A percentile compares a stretch with the other conserved stretches of the same genome.
Evolutionary conservation across 1,140 invertebrate genomes (phyloP).

Genomic region (Druon quercuslanigerum): DNA sequence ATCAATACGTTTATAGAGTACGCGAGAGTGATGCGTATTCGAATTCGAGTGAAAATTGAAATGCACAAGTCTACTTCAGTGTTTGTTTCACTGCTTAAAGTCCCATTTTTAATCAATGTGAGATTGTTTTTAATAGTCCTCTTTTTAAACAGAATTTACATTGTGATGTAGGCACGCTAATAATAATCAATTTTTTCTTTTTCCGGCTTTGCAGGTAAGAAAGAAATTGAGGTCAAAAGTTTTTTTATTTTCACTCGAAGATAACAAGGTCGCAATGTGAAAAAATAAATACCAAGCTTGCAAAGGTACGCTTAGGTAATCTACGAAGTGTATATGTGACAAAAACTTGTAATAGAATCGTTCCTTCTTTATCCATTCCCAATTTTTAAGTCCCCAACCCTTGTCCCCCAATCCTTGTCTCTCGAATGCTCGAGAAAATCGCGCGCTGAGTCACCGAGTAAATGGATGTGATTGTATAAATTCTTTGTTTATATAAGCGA

Average conservation of each 20-base stretch:
- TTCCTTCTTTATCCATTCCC: background rate
- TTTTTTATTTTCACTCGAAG: constrained; percentile 29
- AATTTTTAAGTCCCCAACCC: background rate
- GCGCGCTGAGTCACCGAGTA: constrained; percentile 10
- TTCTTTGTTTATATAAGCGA: constrained; percentile 39
- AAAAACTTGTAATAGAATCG: constrained; percentile 4
- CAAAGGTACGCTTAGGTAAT: constrained; percentile 11
- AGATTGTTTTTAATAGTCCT: background rate
- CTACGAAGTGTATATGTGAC: constrained; percentile 16
- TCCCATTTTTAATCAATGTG: constrained; percentile 12
- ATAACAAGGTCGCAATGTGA: background rate
- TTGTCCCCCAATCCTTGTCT: no score
- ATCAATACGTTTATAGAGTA: background rate
- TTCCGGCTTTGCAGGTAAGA: background rate
- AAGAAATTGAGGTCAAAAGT: background rate
- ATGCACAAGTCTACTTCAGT: background rate
- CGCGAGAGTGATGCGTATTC: background rate
- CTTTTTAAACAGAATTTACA: background rate
- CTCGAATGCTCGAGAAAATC: background rate
- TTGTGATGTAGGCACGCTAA: background rate
- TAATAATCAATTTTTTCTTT: background rate
- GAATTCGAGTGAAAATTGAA: constrained; percentile 24
- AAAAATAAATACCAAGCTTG: constrained; percentile 23
- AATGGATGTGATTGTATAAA: constrained; percentile 43
- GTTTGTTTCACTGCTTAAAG: background rate